These are phyloP conservation scores for Micrasema longulum DNA, from an alignment of 1,140 invertebrate genomes.

Conservation along the genomic window DNA sequence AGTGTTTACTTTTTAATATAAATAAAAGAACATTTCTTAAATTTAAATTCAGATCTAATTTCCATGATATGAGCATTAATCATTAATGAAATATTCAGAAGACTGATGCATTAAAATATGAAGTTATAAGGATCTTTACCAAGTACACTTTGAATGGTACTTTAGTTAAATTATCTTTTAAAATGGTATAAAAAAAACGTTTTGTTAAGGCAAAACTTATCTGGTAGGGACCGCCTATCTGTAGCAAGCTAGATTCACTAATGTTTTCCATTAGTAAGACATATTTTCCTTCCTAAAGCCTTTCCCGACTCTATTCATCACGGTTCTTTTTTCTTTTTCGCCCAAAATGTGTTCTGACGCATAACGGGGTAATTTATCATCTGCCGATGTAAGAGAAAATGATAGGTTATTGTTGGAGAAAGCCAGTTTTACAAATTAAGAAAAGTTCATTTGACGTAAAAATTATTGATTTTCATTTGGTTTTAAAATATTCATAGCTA, in stretches of 20 bases:
- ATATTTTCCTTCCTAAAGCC: conserved; percentile 43
- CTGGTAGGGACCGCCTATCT: neutral
- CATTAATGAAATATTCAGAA: no score
- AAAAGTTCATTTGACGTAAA: conserved; percentile 22
- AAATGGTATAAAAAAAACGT: no score
- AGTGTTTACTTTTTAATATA: no score
- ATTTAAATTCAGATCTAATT: no score
- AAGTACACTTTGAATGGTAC: no score
- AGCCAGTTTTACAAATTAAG: conserved; percentile 21
- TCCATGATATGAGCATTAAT: no score
- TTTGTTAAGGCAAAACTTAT: neutral
- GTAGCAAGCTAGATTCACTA: conserved; percentile 44
- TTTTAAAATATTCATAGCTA: no score
- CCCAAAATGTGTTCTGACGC: conserved; percentile 31
- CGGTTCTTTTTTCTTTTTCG: conserved; percentile 20
- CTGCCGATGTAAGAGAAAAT: conserved; percentile 34
- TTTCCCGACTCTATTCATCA: conserved; percentile 41
- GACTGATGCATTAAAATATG: no score
- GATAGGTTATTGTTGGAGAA: conserved; percentile 28
- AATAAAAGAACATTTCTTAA: no score
- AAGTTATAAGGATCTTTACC: no score
- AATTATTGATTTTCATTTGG: no score
- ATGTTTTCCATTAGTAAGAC: conserved; percentile 52
- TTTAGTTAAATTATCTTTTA: no score
- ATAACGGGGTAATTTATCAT: conserved; percentile 41